Conservation (phyloP, 2,113 vertebrate species). For the Donacobius atricapilla region DNA sequence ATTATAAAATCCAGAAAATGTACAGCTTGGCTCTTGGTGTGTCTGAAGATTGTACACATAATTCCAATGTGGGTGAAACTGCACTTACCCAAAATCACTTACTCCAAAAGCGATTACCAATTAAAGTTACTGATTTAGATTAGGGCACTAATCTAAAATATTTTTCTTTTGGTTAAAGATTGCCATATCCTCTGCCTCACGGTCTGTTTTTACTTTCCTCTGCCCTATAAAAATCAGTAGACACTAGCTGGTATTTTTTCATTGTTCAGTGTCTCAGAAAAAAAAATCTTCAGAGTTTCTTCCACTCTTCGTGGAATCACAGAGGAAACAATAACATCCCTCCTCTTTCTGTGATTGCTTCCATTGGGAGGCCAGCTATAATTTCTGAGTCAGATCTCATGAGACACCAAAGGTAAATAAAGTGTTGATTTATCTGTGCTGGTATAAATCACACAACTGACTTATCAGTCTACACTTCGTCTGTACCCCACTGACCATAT, state of each 20-base stretch:
- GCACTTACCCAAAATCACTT: neutral
- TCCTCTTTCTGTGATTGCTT: neutral
- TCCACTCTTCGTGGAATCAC: neutral
- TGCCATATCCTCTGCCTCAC: neutral
- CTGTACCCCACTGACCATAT: neutral
- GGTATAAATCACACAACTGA: neutral
- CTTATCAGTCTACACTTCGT: neutral
- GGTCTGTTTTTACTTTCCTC: neutral
- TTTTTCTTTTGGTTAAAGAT: neutral
- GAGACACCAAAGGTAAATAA: neutral
- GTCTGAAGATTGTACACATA: neutral
- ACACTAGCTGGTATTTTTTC: neutral
- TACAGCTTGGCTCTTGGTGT: neutral
- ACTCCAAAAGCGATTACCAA: accelerated
- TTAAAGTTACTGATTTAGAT: neutral
- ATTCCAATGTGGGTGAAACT: neutral
- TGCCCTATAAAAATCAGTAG: neutral
- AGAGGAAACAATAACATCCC: neutral
- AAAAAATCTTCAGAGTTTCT: neutral
- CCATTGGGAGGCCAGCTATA: neutral
- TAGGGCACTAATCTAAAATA: neutral
- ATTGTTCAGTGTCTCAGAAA: neutral
- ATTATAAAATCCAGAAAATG: neutral
- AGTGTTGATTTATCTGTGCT: neutral
- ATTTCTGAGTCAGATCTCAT: neutral